Percentiles rank a stretch among this genome's conserved stretches.
phyloP scores from a whole-genome alignment of 2,888 invertebrate genomes.

The Ferrisia virgata region DNA sequence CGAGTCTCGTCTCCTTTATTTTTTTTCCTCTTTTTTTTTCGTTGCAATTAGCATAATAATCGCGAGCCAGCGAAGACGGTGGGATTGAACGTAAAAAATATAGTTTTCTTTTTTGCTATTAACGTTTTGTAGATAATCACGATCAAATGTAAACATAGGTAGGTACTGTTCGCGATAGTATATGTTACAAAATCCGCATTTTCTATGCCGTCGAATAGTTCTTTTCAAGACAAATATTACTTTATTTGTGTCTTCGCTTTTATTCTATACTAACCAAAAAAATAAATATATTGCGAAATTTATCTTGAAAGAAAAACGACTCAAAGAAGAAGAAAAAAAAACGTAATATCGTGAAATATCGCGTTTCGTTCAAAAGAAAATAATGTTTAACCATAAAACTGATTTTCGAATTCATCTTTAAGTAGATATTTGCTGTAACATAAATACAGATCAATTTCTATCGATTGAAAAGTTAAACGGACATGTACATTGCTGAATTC shows the following conservation, averaged over 20 bases:
- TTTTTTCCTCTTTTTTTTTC: conserved; percentile 22
- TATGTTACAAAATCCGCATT: conserved; percentile 41
- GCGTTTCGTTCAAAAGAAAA: neutral
- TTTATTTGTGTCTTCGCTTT: neutral
- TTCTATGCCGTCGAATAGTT: conserved; percentile 35
- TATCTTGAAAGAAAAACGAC: neutral
- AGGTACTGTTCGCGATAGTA: neutral
- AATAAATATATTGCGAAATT: neutral
- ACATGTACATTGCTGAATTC: neutral
- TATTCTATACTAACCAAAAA: neutral
- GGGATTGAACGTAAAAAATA: conserved; percentile 39
- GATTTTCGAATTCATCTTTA: neutral
- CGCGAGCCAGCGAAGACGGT: conserved; percentile 35
- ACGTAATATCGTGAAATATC: neutral
- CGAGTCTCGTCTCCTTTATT: conserved; percentile 36
- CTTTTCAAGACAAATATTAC: conserved; percentile 18
- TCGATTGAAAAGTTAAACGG: neutral
- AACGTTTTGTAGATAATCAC: conserved; percentile 40
- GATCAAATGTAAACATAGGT: conserved; percentile 38
- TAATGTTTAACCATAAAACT: neutral
- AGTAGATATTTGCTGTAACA: neutral
- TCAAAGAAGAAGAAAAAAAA: neutral
- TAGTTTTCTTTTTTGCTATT: conserved; percentile 35
- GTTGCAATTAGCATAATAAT: conserved; percentile 42
- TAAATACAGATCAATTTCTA: neutral